A percentile compares a stretch with the other conserved stretches of the same genome.
Evolutionary conservation across 1,140 invertebrate species (phyloP).

Genomic region (Hyles vespertilio): DNA sequence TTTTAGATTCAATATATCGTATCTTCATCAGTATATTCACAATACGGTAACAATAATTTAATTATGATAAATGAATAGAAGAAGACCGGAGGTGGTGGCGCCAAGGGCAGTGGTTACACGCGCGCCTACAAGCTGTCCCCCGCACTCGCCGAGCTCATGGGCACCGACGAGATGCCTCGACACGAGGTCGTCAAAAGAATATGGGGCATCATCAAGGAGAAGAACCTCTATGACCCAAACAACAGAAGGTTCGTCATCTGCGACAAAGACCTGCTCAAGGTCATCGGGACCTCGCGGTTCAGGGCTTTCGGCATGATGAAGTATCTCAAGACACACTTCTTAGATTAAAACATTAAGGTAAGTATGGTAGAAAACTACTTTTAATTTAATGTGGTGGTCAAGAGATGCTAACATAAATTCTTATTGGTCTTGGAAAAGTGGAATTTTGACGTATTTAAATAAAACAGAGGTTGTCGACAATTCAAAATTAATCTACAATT

Average conservation of each 20-base stretch:
- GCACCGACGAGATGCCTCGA: slow-evolving; percentile 88
- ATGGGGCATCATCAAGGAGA: slow-evolving; percentile 95
- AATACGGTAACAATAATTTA: no score
- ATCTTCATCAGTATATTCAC: no score
- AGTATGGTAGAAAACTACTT: no score
- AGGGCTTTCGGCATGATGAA: slow-evolving; percentile 97
- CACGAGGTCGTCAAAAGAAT: slow-evolving; percentile 96
- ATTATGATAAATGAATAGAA: not conserved
- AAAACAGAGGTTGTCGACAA: no score
- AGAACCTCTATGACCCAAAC: slow-evolving; percentile 93
- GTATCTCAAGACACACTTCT: slow-evolving; percentile 81
- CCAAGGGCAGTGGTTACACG: slow-evolving; percentile 86
- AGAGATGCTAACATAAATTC: no score
- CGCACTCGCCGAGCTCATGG: slow-evolving; percentile 90
- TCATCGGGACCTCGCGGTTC: slow-evolving; percentile 93
- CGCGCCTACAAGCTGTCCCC: slow-evolving; percentile 89
- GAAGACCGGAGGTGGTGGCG: slow-evolving; percentile 62
- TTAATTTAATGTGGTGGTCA: no score
- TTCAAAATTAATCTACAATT: no score
- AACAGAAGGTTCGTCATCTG: slow-evolving; percentile 96
- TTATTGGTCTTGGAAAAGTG: no score
- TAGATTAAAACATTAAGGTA: not conserved
- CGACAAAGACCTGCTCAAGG: slow-evolving; percentile 91
- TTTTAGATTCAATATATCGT: no score
- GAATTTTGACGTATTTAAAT: no score